These are phyloP conservation scores for Bradynema listronoti DNA, from an alignment of 1,140 invertebrate species.

Conservation along the genomic window DNA sequence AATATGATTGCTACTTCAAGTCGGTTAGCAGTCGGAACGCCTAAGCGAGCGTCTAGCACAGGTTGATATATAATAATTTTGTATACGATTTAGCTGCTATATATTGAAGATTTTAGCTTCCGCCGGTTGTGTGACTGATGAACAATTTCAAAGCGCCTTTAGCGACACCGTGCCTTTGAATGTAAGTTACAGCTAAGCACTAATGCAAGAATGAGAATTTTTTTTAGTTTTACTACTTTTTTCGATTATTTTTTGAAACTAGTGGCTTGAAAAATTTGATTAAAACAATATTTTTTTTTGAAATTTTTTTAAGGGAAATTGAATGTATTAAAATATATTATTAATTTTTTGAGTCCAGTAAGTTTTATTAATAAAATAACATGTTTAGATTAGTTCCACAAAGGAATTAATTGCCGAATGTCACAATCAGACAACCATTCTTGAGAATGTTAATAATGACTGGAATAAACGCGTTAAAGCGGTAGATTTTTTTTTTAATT, in stretches of 20 bases:
- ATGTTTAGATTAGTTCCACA: slow-evolving; percentile 6
- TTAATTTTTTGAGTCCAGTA: too few relatives aligned
- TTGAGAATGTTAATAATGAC: slow-evolving; percentile 37
- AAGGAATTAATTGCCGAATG: slow-evolving; percentile 27
- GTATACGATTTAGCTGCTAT: not conserved
- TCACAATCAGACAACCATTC: slow-evolving; percentile 20
- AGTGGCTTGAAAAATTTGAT: too few relatives aligned
- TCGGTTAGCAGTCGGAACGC: slow-evolving; percentile 1
- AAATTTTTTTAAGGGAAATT: too few relatives aligned
- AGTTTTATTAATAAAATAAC: not conserved
- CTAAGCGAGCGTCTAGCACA: slow-evolving; percentile 9
- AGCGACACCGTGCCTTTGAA: slow-evolving; percentile 20
- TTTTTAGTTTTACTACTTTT: not conserved
- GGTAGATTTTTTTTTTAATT: slow-evolving; percentile 14
- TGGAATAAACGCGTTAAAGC: slow-evolving; percentile 40
- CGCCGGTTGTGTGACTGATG: slow-evolving; percentile 31
- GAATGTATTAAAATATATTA: too few relatives aligned
- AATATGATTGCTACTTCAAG: slow-evolving; percentile 14
- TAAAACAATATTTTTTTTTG: too few relatives aligned
- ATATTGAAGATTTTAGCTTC: slow-evolving; percentile 9
- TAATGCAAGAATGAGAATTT: not conserved
- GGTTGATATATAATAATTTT: not conserved
- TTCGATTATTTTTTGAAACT: slow-evolving; percentile 6
- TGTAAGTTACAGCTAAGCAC: slow-evolving; percentile 8
- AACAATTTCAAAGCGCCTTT: slow-evolving; percentile 32